Evolutionary conservation across 2,888 invertebrate genomes (phyloP).

Genomic region (Spisula solida): DNA sequence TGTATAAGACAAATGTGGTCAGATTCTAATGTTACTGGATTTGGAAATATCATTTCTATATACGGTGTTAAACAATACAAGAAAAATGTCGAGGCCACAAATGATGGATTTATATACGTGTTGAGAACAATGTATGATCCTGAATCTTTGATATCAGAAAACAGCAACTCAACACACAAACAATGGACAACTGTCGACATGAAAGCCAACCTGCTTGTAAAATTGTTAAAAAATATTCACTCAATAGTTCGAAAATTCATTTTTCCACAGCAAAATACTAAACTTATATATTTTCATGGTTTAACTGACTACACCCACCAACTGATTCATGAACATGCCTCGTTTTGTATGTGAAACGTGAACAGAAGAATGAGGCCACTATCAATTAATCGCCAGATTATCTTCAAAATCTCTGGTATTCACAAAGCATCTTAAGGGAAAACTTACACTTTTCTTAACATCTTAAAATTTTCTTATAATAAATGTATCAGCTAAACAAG

Average conservation of each 20-base stretch:
- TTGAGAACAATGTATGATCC: conserved; percentile 51
- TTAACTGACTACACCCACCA: neutral
- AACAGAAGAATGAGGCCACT: neutral
- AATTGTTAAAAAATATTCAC: conserved; percentile 47
- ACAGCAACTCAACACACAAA: neutral
- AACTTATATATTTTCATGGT: neutral
- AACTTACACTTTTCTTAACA: too few species aligned
- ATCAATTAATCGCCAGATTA: too few species aligned
- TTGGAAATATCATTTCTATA: conserved; percentile 54
- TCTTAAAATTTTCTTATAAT: too few species aligned
- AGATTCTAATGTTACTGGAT: conserved; percentile 53
- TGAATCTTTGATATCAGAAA: neutral
- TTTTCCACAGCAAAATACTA: conserved; percentile 33
- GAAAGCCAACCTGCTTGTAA: neutral
- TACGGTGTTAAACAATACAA: conserved; percentile 57
- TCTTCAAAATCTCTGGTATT: too few species aligned
- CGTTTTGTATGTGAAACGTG: conserved; percentile 35
- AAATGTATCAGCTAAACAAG: too few species aligned
- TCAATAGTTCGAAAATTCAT: conserved; percentile 45
- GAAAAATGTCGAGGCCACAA: conserved; percentile 42
- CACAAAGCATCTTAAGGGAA: too few species aligned
- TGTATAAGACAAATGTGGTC: conserved; percentile 53
- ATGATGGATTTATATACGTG: conserved; percentile 58
- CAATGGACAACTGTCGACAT: neutral
- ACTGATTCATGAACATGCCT: conserved; percentile 28